A percentile compares a stretch with the other conserved stretches of the same genome.
These are phyloP conservation scores for sheep (Ovis aries) DNA, from an alignment of 2,113 vertebrate genomes.

Conservation along the genomic window ARS-UI_Ramb_v3.0 NC_056058.1:89623501-89624000, in stretches of 20 bases:
- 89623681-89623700: too few relatives aligned
- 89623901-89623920: not conserved
- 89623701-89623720: too few relatives aligned
- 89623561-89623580: not conserved
- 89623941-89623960: not conserved
- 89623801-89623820: not conserved
- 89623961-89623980: not conserved
- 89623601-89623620: not conserved
- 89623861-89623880: not conserved
- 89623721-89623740: not conserved
- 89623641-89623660: not conserved
- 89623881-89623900: not conserved
- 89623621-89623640: fast-evolving
- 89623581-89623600: not conserved
- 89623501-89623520: not conserved
- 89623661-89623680: not conserved
- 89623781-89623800: not conserved
- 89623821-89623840: not conserved
- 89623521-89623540: not conserved
- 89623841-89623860: not conserved
- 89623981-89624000: not conserved
- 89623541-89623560: not conserved
- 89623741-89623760: not conserved
- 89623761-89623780: not conserved
- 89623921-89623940: not conserved